Percentiles rank a stretch among this genome's conserved stretches.
Evolutionary conservation across 2,888 invertebrate genomes (phyloP).

Genomic region (Salticus scenicus): DNA sequence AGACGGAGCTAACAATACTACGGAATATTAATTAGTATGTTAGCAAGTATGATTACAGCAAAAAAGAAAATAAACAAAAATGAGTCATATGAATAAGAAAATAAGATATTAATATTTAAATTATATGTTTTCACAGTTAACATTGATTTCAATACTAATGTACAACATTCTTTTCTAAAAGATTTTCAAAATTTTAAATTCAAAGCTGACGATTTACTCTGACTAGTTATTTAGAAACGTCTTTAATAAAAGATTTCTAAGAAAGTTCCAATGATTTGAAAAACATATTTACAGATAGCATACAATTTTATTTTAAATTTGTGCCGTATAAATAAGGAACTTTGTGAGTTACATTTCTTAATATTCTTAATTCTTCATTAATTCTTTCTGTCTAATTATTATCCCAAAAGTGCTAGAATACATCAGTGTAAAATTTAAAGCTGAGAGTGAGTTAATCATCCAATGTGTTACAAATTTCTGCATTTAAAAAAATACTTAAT

Average conservation of each 20-base stretch:
- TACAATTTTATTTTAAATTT: not conserved
- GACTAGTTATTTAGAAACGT: too few relatives aligned
- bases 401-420: slow-evolving; percentile 2
- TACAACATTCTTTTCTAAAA: not conserved
- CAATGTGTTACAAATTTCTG: not conserved
- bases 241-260: not conserved
- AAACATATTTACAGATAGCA: not conserved
- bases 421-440: not conserved
- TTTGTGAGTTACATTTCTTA: not conserved
- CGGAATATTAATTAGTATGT: too few relatives aligned
- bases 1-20: too few relatives aligned
- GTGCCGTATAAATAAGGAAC: not conserved
- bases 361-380: not conserved
- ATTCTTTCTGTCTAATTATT: not conserved
- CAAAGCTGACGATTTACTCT: not conserved
- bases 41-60: too few relatives aligned
- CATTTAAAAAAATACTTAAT: not conserved
- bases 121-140: too few relatives aligned
- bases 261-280: not conserved
- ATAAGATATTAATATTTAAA: too few relatives aligned
- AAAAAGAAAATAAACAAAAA: too few relatives aligned
- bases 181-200: not conserved
- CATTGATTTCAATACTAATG: not conserved
- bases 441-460: not conserved
- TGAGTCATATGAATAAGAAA: too few relatives aligned